Percentiles rank a stretch among this genome's conserved stretches.
Evolutionary conservation across 2,113 vertebrate genomes (phyloP).

Genomic region (Nyctibius bracteatus): DNA sequence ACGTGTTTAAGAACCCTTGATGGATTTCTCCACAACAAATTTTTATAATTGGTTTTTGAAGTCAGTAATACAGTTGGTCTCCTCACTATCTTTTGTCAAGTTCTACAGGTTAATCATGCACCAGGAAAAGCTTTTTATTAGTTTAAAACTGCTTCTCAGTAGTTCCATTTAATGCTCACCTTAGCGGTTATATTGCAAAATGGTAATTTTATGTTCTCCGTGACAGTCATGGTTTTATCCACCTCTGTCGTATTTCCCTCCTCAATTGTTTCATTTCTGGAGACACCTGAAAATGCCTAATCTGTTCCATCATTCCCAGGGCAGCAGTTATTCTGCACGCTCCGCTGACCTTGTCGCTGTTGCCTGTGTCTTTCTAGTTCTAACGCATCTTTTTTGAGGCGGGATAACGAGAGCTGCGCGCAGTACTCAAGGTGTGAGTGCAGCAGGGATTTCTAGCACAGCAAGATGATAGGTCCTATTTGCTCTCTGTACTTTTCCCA

Average conservation of each 20-base stretch:
- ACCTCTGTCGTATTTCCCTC: background rate
- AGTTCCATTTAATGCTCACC: background rate
- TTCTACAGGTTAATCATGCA: background rate
- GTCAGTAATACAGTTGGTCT: background rate
- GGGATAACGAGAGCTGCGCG: background rate
- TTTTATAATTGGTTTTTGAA: background rate
- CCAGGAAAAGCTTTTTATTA: background rate
- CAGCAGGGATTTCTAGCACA: background rate
- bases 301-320: background rate
- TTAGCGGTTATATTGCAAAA: background rate
- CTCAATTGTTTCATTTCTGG: constrained; percentile 6
- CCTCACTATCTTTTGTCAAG: background rate
- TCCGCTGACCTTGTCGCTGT: background rate
- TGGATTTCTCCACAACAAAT: background rate
- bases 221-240: background rate
- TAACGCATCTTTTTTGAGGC: background rate
- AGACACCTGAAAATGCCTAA: constrained; percentile 11
- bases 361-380: background rate
- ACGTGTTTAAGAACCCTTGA: background rate
- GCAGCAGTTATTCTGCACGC: background rate
- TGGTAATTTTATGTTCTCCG: background rate
- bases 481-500: background rate
- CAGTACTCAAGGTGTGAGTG: background rate
- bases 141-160: background rate
- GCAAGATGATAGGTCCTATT: background rate